Conservation (phyloP, 1,140 invertebrate genomes). For the Cepaea nemoralis region DNA sequence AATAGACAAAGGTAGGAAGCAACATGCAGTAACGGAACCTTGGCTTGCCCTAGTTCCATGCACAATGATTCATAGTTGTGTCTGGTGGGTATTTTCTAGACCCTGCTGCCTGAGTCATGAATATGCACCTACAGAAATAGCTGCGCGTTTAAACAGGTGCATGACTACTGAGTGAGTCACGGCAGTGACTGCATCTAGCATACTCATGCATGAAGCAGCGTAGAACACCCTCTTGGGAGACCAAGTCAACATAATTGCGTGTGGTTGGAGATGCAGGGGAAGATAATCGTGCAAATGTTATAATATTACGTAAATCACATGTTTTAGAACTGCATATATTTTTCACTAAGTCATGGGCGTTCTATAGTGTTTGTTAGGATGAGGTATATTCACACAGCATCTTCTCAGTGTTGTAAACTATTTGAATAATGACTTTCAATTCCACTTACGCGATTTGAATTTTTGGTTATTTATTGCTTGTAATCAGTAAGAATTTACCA, state of each 20-base stretch:
- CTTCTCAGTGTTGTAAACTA: too few relatives aligned
- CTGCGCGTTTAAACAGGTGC: conserved; percentile 9
- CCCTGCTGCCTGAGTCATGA: background rate
- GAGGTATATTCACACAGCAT: too few relatives aligned
- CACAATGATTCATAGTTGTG: background rate
- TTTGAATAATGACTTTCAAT: too few relatives aligned
- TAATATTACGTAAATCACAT: background rate
- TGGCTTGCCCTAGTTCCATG: background rate
- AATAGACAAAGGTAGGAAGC: background rate
- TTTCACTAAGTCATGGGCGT: too few relatives aligned
- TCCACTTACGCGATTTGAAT: too few relatives aligned
- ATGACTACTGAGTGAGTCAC: background rate
- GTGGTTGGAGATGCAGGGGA: background rate
- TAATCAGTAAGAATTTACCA: too few relatives aligned
- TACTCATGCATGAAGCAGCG: background rate
- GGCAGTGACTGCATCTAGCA: background rate
- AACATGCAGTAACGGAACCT: background rate
- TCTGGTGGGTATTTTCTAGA: background rate
- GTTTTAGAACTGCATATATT: too few relatives aligned
- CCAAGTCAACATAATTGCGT: background rate
- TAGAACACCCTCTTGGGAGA: conserved; percentile 8
- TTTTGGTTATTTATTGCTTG: too few relatives aligned
- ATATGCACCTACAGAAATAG: conserved; percentile 4
- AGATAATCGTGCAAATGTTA: background rate
- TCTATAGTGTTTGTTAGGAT: too few relatives aligned